A percentile compares a stretch with the other conserved stretches of the same genome.
These are phyloP conservation scores for Clarias batrachus DNA, from an alignment of 2,113 vertebrate genomes.

Conservation along the genomic window DNA sequence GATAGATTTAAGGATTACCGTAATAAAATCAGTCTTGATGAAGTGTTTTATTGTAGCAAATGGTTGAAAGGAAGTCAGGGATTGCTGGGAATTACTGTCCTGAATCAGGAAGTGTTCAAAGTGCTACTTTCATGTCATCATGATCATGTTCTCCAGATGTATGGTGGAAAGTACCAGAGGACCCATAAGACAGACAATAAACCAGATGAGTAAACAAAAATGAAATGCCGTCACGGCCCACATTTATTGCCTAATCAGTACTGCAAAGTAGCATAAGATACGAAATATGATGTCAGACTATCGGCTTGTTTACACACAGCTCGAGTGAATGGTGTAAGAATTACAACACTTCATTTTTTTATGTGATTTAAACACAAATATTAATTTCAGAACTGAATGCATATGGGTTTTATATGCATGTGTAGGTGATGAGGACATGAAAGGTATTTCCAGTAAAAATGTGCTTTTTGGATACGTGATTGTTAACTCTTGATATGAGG, in stretches of 20 bases:
- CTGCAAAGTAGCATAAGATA: background rate
- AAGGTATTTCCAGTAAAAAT: background rate
- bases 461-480: background rate
- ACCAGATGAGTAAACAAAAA: background rate
- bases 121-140: background rate
- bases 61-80: background rate
- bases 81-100: background rate
- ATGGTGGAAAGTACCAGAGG: background rate
- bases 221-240: background rate
- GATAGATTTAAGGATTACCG: background rate
- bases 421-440: background rate
- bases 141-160: background rate
- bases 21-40: background rate
- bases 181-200: background rate
- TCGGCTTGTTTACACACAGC: background rate
- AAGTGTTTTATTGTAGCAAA: conserved; percentile 10
- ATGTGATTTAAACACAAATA: background rate
- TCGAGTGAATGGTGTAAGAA: background rate
- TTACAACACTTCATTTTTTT: background rate
- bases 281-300: background rate
- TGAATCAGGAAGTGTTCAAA: background rate
- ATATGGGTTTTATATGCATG: background rate
- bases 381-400: background rate
- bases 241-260: background rate
- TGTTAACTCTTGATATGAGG: background rate